These are phyloP conservation scores for Pseudoatta argentina DNA, from an alignment of 1,140 invertebrate species.

Conservation along the genomic window DNA sequence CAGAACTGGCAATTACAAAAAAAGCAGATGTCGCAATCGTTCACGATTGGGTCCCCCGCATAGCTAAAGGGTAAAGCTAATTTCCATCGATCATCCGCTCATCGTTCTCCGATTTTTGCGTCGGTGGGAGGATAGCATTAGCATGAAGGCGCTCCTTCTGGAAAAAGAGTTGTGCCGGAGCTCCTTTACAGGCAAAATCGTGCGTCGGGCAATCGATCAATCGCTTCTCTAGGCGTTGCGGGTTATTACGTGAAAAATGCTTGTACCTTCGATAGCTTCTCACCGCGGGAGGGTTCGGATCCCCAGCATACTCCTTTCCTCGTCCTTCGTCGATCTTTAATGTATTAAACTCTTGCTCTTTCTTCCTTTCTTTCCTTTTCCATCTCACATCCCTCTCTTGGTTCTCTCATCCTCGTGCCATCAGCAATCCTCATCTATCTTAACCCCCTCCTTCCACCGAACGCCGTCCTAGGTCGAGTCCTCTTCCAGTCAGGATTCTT, in stretches of 20 bases:
- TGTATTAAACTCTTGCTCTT: slow-evolving; percentile 17
- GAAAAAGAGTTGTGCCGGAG: slow-evolving; percentile 74
- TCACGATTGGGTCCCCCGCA: slow-evolving; percentile 31
- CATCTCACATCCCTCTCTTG: slow-evolving; percentile 61
- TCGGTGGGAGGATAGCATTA: slow-evolving; percentile 49
- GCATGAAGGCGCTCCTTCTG: slow-evolving; percentile 46
- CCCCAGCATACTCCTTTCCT: slow-evolving; percentile 75
- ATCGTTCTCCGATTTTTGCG: slow-evolving; percentile 35
- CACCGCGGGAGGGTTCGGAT: slow-evolving; percentile 80
- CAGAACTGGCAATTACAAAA: slow-evolving; percentile 4
- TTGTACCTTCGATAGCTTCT: slow-evolving; percentile 81
- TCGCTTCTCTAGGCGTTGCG: slow-evolving; percentile 82
- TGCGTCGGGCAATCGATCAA: slow-evolving; percentile 82
- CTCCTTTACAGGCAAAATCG: slow-evolving; percentile 82
- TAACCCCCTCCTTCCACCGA: slow-evolving; percentile 39
- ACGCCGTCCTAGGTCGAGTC: slow-evolving; percentile 57
- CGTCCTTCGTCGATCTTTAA: slow-evolving; percentile 27
- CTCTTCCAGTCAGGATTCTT: slow-evolving; percentile 54
- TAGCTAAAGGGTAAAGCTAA: slow-evolving; percentile 54
- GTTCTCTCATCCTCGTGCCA: slow-evolving; percentile 60
- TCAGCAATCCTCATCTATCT: slow-evolving; percentile 76
- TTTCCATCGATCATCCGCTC: slow-evolving; percentile 64
- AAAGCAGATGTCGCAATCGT: slow-evolving; percentile 37
- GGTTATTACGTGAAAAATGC: slow-evolving; percentile 83
- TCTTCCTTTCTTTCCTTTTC: slow-evolving; percentile 18